A percentile compares a stretch with the other conserved stretches of the same genome.
These are phyloP conservation scores for Bursaphelenchus okinawaensis DNA, from an alignment of 2,888 invertebrate genomes.

Conservation along the genomic window DNA sequence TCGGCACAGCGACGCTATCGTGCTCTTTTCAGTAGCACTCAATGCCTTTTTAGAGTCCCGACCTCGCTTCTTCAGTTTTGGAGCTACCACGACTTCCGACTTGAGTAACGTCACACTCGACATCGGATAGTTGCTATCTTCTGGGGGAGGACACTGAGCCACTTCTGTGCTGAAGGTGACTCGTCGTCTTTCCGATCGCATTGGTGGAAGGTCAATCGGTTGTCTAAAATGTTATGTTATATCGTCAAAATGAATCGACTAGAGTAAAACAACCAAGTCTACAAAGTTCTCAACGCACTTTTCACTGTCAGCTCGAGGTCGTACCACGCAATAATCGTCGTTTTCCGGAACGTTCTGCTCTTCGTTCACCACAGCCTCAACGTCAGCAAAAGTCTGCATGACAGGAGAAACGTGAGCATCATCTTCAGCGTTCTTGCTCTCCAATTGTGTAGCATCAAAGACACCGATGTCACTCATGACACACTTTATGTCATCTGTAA, in stretches of 20 bases:
- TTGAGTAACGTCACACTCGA: conserved; percentile 42
- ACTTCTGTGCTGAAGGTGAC: conserved; percentile 53
- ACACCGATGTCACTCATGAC: conserved; percentile 31
- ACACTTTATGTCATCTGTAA: background rate
- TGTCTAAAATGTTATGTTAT: background rate
- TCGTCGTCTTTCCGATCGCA: conserved; percentile 28
- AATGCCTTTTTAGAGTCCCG: conserved; percentile 35
- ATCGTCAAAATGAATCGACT: no score
- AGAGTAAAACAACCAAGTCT: background rate
- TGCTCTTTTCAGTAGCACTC: conserved; percentile 18
- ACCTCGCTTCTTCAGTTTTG: conserved; percentile 28
- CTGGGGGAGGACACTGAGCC: conserved; percentile 53
- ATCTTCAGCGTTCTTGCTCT: background rate
- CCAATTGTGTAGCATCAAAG: conserved; percentile 25
- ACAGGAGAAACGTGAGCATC: background rate
- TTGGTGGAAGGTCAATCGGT: background rate
- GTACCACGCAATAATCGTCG: background rate
- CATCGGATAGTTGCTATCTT: conserved; percentile 36
- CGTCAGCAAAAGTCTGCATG: conserved; percentile 29
- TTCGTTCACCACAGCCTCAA: conserved; percentile 13
- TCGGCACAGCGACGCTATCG: conserved; percentile 12
- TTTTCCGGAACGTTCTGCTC: no score
- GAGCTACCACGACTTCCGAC: conserved; percentile 38
- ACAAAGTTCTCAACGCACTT: background rate
- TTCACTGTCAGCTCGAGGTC: background rate